Base-by-base conservation (phyloP, 2,888 invertebrate species). In the Nemurella pictetii region DNA sequence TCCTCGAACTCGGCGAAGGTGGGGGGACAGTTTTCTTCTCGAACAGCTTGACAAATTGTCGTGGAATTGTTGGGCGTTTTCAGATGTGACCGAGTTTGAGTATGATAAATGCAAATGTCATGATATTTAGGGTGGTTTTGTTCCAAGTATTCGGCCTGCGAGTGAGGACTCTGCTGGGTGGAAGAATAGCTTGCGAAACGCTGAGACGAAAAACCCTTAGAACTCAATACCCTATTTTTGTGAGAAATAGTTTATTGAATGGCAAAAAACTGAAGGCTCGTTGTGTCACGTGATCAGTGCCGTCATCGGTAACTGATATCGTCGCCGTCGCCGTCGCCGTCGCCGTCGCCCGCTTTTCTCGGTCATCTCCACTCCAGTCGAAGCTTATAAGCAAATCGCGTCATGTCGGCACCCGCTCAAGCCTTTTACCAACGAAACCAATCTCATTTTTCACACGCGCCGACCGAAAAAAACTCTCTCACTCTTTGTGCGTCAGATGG, bases 1-100 rank as follows among this genome's bases (percentile, higher is more conserved):
- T 99, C 99, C 89, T 99, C 99, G 84, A 96, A 96, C 89, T 95
- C 97, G 88, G 99, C 99, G 87, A 99, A 99, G 95, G 99, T 98
- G 92, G 28, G 72, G 92, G 28, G 72, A 35, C 35, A 75, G 15
- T 55, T 55, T 55, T 55, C 9, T n/a, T n/a, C n/a, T n/a, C 55
- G 55, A 55, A 55, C 55, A 55, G 20, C 20, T 55, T 55, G 55
- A 55, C 55, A 20, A 55, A 55, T 12, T 55, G n/a, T n/a, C n/a
- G n/a, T 55, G 55, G 55, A 55, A 20, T 55, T 12, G 55, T 55
- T 55, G 55, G 20, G 55, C 9, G 55, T 20, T 55, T 20, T 12
- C 15, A 55, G 55, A 12, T 55, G 9, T 55, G 55, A 20, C 20
- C 1, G 55, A 20, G 55, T 7, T 7, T 55, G 55, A 55, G 20